Evolutionary conservation across 2,797 vertebrate species (phyloP).

Genomic region (Anguilla pacifica): DNA sequence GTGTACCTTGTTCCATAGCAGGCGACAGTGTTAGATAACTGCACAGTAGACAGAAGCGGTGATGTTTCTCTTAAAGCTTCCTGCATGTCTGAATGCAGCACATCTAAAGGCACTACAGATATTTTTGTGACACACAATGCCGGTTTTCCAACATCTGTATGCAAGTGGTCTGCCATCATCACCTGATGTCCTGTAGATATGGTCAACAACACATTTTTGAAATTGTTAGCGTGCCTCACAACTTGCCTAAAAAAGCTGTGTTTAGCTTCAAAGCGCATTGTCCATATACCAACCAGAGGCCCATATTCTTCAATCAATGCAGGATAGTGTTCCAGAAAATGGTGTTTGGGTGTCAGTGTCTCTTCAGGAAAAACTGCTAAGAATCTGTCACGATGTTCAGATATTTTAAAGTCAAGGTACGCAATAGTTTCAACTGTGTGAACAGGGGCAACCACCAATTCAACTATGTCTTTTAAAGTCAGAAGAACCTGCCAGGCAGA

Average conservation of each 20-base stretch:
- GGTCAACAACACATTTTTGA: slow-evolving; percentile 43
- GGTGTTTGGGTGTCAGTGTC: slow-evolving; percentile 41
- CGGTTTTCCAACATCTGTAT: slow-evolving; percentile 34
- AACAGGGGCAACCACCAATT: slow-evolving; percentile 44
- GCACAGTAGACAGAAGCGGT: slow-evolving; percentile 40
- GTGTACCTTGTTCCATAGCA: slow-evolving; percentile 43
- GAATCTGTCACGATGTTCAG: slow-evolving; percentile 41
- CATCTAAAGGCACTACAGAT: slow-evolving; percentile 37
- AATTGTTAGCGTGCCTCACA: slow-evolving; percentile 46
- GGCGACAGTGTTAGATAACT: slow-evolving; percentile 32
- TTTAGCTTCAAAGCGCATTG: slow-evolving; percentile 44
- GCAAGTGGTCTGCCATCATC: slow-evolving; percentile 41
- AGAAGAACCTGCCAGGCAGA: slow-evolving; percentile 46
- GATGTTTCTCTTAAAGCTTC: slow-evolving; percentile 36
- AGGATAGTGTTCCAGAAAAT: slow-evolving; percentile 46
- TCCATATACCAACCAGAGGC: slow-evolving; percentile 37
- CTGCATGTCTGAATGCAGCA: slow-evolving; percentile 49
- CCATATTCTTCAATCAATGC: slow-evolving; percentile 30
- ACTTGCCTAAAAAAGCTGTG: slow-evolving; percentile 41
- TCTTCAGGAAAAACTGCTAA: slow-evolving; percentile 37
- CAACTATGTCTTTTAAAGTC: slow-evolving; percentile 48
- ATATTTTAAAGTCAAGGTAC: slow-evolving; percentile 48
- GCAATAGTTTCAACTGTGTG: slow-evolving; percentile 44
- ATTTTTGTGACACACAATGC: slow-evolving; percentile 41
- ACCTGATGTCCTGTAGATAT: slow-evolving; percentile 45